Percentiles rank a stretch among this genome's conserved stretches.
phyloP scores from a whole-genome alignment of 2,113 vertebrate species.

The Aleadryas rufinucha region DNA sequence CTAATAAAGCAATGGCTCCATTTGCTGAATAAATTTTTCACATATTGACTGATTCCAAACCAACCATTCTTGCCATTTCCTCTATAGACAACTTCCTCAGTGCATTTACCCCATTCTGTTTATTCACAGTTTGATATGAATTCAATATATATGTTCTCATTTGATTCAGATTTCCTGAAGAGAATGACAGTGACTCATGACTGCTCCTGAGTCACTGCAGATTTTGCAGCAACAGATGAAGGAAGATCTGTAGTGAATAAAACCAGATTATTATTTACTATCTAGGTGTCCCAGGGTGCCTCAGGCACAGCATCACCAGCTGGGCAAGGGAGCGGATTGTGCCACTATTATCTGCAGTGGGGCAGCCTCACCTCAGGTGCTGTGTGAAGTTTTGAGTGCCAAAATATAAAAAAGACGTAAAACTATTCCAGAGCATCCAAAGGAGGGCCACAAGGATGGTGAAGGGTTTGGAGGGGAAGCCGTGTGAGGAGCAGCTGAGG shows the following conservation, averaged over 20 bases:
- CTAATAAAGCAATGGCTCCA: not conserved
- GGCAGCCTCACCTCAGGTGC: rapidly evolving
- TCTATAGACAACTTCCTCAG: not conserved
- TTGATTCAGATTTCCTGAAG: not conserved
- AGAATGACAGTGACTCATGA: not conserved
- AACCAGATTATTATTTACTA: not conserved
- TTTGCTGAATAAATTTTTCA: not conserved
- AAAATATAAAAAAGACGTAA: not conserved
- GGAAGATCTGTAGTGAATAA: not conserved
- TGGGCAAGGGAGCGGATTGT: rapidly evolving
- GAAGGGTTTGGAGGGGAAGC: not conserved
- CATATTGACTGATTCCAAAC: not conserved
- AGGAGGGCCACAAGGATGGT: not conserved
- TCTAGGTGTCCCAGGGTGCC: not conserved
- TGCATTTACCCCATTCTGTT: not conserved
- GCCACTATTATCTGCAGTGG: rapidly evolving
- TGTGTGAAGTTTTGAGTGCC: not conserved
- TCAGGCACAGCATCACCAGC: not conserved
- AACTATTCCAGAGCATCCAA: not conserved
- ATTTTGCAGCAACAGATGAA: not conserved
- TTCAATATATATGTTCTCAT: not conserved
- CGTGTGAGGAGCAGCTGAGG: too few relatives aligned
- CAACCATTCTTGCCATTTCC: not conserved
- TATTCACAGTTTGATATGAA: not conserved
- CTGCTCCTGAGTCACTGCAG: not conserved